Evolutionary conservation across 2,888 invertebrate genomes (phyloP).

Genomic region (Parnassius orleans): DNA sequence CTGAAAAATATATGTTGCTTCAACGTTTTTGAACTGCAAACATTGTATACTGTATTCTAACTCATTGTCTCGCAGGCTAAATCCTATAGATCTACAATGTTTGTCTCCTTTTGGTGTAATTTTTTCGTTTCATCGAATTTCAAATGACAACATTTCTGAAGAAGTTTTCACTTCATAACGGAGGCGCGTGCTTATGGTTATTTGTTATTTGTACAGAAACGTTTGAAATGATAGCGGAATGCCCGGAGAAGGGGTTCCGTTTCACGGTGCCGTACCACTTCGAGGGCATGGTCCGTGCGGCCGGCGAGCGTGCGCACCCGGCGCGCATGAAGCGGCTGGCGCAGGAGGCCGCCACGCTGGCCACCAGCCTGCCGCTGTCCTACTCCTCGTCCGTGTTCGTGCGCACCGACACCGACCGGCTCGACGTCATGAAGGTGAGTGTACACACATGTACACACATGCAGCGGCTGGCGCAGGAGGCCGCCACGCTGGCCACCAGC

Average conservation of each 20-base stretch:
- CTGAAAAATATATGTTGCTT: too few species aligned
- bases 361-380: constrained; percentile 94
- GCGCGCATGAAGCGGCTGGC: constrained; percentile 94
- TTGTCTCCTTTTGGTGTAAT: too few species aligned
- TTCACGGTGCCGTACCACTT: constrained; percentile 95
- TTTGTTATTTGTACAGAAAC: constrained; percentile 83
- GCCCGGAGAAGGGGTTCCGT: constrained; percentile 86
- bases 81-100: too few species aligned
- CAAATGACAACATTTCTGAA: too few species aligned
- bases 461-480: too few species aligned
- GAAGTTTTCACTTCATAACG: too few species aligned
- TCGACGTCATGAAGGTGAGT: constrained; percentile 95
- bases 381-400: constrained; percentile 97
- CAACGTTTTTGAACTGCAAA: too few species aligned
- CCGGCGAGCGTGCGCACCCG: constrained; percentile 92
- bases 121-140: too few species aligned
- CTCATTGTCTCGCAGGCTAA: too few species aligned
- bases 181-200: too few species aligned
- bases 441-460: constrained; percentile 46
- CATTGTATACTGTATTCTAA: too few species aligned
- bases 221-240: constrained; percentile 94
- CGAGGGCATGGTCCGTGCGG: constrained; percentile 91
- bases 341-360: constrained; percentile 96
- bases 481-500: too few species aligned
- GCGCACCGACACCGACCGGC: constrained; percentile 94